Base-by-base conservation (phyloP, 2,888 invertebrate genomes). In the Cosmorhoe ocellata region DNA sequence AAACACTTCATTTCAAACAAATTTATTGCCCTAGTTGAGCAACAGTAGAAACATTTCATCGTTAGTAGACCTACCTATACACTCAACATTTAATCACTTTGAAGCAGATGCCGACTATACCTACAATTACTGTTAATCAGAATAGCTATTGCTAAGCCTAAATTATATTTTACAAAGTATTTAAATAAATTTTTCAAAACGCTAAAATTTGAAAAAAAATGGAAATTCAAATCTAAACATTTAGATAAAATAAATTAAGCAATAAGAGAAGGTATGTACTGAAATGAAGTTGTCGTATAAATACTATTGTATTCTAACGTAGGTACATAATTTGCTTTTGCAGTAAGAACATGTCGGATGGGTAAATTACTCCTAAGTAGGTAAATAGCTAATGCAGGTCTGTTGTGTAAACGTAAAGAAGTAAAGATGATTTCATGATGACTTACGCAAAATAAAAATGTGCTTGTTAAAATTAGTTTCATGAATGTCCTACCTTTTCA, bases 1-100 rank as follows among this genome's bases (percentile, higher is more conserved):
- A 70, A 68, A 71, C 64, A 71, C 64, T 59, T 56, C 39, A 54
- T 63, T 56, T 39, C 41, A 55, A 54, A 49, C 50, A 41, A 56
- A 59, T 63, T 65, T 59, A 55, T 64, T 58, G 51, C 46, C 59
- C 61, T 56, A 53, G 56, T 52, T 66, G 63, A 50, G 56, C 40
- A 59, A 61, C 32, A 47, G 36, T 51, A 43, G 36, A 42, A 41
- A 46, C 24, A 47, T 51, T 51, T 54, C 40, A 47, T 42, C 45
- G 43, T 40, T 41, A 45, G n/a, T 46, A 33, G 4, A n/a, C n/a
- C n/a, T 24, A 24, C 24, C 11, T 26, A 39, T 30, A 22, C 43
- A 53, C 34, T 34, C 12, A 48, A 53, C 43, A 44, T 32, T 30
- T 47, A 43, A 48, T 49, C 44, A 32, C 36, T 44, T 36, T 40